Conservation (phyloP, 2,797 vertebrate species). For the Carapus acus region DNA sequence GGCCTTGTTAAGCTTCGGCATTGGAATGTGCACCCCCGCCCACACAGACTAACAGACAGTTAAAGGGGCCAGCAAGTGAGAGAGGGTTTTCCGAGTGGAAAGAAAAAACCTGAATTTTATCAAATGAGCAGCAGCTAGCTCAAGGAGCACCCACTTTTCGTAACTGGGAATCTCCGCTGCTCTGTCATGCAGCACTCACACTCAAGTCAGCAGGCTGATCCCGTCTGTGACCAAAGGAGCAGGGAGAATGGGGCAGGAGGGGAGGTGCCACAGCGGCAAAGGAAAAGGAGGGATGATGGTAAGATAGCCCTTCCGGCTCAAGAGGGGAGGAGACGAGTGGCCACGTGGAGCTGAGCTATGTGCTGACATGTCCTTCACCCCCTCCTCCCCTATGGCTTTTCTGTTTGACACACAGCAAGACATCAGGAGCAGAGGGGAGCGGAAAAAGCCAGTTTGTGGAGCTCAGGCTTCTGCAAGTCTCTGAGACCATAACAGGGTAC, state of each 20-base stretch:
- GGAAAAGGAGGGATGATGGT: conserved; percentile 28
- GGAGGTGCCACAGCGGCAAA: conserved; percentile 53
- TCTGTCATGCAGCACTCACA: conserved; percentile 27
- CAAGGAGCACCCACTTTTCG: conserved; percentile 44
- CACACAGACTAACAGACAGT: conserved; percentile 63
- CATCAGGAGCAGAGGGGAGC: neutral
- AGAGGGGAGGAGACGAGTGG: conserved; percentile 63
- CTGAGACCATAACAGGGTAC: neutral
- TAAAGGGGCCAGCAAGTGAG: conserved; percentile 58
- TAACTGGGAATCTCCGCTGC: conserved; percentile 17
- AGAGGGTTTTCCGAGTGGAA: conserved; percentile 41
- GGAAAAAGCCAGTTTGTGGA: conserved; percentile 1
- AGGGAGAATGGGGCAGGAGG: conserved; percentile 22
- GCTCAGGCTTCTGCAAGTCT: conserved; percentile 12
- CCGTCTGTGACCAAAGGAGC: conserved; percentile 36
- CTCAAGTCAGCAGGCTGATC: conserved; percentile 16
- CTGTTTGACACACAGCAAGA: conserved; percentile 33
- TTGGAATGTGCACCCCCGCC: conserved; percentile 74
- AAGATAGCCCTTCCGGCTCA: conserved; percentile 61
- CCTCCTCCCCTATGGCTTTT: conserved; percentile 29
- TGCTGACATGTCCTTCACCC: conserved; percentile 67
- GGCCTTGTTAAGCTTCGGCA: conserved; percentile 73
- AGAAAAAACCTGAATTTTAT: conserved; percentile 39
- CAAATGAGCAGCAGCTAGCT: conserved; percentile 51
- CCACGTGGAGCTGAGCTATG: conserved; percentile 76